A percentile compares a stretch with the other conserved stretches of the same genome.
Conservation (phyloP, 2,888 invertebrate species). For the Pristionchus maxplancki region DNA sequence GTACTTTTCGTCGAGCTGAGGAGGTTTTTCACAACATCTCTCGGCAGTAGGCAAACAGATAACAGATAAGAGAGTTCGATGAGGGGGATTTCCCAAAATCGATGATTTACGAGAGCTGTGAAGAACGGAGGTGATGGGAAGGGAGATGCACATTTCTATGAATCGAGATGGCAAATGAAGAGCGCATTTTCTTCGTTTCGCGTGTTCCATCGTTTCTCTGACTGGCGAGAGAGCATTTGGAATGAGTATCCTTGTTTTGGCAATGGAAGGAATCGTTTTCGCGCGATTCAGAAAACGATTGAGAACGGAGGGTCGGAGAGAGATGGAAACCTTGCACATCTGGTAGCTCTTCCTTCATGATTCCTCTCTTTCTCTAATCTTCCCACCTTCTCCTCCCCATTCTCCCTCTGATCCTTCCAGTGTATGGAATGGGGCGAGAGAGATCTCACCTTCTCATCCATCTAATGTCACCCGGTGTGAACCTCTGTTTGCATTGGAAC, state of each 20-base stretch:
- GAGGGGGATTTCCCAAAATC: background rate
- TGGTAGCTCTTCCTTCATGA: background rate
- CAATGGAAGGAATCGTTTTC: background rate
- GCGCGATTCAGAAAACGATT: background rate
- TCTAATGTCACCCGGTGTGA: slow-evolving; percentile 8
- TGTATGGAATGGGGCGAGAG: background rate
- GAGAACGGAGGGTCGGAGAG: background rate
- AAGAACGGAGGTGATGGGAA: too few species aligned
- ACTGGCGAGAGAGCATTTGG: background rate
- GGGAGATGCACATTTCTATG: background rate
- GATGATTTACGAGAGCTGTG: background rate
- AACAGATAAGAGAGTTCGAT: background rate
- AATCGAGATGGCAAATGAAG: background rate
- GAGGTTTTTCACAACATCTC: slow-evolving; percentile 23
- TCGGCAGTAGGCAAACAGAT: slow-evolving; percentile 24
- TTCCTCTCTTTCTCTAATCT: background rate
- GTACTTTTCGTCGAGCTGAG: background rate
- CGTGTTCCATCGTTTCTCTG: background rate
- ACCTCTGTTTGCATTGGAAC: slow-evolving; percentile 31
- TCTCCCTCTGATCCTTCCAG: background rate
- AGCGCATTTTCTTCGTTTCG: background rate
- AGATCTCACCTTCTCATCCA: background rate
- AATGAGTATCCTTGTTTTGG: background rate
- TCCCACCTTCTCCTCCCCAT: background rate
- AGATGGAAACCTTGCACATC: slow-evolving; percentile 31